phyloP scores from a whole-genome alignment of 2,113 vertebrate species.

The Sinocyclocheilus grahami region DNA sequence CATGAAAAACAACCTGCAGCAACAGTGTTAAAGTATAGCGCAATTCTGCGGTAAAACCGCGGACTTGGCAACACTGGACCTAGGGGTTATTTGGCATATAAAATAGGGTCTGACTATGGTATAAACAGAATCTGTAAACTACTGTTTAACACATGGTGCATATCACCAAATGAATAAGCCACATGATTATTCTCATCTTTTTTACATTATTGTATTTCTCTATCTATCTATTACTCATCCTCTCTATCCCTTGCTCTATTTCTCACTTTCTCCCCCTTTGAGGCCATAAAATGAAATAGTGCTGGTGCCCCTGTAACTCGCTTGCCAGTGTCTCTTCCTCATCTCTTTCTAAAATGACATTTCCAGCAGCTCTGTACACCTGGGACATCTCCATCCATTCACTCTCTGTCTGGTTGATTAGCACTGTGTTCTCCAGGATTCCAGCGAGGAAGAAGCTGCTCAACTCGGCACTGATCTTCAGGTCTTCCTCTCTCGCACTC shows the following conservation, averaged over 20 bases:
- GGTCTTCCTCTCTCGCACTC: background rate
- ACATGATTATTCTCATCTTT: background rate
- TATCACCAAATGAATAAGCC: background rate
- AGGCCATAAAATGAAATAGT: constrained; percentile 37
- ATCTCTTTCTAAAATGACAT: constrained; percentile 45
- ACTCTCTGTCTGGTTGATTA: constrained; percentile 46
- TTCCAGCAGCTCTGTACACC: constrained; percentile 40
- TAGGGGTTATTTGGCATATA: too few species aligned
- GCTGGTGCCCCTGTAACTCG: background rate
- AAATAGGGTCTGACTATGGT: background rate
- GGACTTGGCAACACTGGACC: too few species aligned
- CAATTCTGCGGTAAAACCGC: too few species aligned
- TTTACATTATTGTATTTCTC: background rate
- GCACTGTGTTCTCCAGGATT: constrained; percentile 20
- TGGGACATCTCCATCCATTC: constrained; percentile 26
- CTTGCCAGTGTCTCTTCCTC: constrained; percentile 38
- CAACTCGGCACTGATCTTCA: background rate
- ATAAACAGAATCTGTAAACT: background rate
- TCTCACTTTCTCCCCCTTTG: constrained; percentile 10
- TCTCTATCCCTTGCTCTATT: background rate
- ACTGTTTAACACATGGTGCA: background rate
- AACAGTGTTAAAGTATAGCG: too few species aligned
- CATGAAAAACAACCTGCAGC: too few species aligned
- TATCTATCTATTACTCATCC: background rate
- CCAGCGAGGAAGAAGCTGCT: constrained; percentile 6